Percentiles rank a stretch among this genome's conserved stretches.
phyloP scores from a whole-genome alignment of 2,888 invertebrate species.

The Stegana nigrithorax region DNA sequence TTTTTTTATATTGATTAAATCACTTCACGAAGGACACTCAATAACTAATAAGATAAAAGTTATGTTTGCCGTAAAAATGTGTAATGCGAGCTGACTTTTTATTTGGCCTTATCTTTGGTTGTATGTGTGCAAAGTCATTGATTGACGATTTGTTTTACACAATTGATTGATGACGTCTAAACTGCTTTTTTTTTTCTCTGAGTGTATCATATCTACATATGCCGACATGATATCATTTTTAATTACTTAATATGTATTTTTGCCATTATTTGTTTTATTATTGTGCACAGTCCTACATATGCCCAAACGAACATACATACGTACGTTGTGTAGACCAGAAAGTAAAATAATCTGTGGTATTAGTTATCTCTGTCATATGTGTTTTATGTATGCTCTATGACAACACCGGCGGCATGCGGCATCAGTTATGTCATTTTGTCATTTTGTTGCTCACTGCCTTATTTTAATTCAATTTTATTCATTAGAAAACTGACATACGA shows the following conservation, averaged over 20 bases:
- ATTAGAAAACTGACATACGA: constrained; percentile 31
- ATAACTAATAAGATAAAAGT: no score
- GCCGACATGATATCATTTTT: constrained; percentile 12
- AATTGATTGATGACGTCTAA: neutral
- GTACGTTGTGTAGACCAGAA: no score
- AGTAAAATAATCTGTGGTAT: neutral
- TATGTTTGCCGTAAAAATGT: no score
- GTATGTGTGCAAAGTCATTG: no score
- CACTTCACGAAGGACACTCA: no score
- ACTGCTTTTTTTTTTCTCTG: neutral
- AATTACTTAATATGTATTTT: neutral
- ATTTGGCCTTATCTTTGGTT: no score
- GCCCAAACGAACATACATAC: no score
- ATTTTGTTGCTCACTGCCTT: neutral
- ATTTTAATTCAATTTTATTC: constrained; percentile 3
- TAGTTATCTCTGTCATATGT: neutral
- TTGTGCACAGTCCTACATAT: no score
- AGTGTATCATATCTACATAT: neutral
- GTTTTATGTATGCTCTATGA: neutral
- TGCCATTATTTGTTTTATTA: neutral
- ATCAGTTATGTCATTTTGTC: no score
- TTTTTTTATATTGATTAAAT: no score
- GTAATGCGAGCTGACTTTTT: no score
- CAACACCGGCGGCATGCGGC: no score
- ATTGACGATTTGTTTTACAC: neutral